These are phyloP conservation scores for Brienomyrus brachyistius DNA, from an alignment of 2,113 vertebrate genomes.

Conservation along the genomic window DNA sequence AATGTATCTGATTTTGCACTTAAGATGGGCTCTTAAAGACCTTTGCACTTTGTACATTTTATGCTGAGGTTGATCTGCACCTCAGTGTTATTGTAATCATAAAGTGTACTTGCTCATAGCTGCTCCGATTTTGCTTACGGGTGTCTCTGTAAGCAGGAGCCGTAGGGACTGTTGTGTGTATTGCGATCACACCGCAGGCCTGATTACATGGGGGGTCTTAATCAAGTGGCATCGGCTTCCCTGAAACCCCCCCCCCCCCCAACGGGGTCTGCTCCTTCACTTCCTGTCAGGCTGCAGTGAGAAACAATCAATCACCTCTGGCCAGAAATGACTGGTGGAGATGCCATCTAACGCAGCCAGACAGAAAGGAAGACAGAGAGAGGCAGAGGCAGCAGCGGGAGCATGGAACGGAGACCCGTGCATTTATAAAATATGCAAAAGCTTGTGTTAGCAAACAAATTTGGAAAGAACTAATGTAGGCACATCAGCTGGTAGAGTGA, in stretches of 20 bases:
- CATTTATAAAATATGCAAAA: constrained; percentile 79
- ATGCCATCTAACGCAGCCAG: constrained; percentile 49
- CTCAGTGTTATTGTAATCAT: constrained; percentile 60
- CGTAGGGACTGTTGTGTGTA: constrained; percentile 42
- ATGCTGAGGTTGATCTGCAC: constrained; percentile 56
- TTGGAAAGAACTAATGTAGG: constrained; percentile 66
- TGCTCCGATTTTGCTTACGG: constrained; percentile 7
- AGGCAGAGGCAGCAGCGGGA: constrained; percentile 43
- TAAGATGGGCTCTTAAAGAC: constrained; percentile 52
- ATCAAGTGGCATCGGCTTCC: constrained; percentile 79
- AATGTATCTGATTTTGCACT: constrained; percentile 49
- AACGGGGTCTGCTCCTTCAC: constrained; percentile 80
- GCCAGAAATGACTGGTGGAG: constrained; percentile 58
- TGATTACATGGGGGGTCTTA: constrained; percentile 82
- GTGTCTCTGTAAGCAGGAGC: constrained; percentile 54
- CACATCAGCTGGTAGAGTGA: constrained; percentile 67
- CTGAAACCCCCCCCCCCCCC: constrained; percentile 51
- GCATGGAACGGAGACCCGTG: constrained; percentile 55
- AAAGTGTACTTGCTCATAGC: constrained; percentile 34
- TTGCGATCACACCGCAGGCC: constrained; percentile 57
- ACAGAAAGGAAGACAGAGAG: constrained; percentile 59
- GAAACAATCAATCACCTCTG: constrained; percentile 93
- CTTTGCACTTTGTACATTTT: constrained; percentile 50
- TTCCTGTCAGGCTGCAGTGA: constrained; percentile 77
- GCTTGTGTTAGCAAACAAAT: constrained; percentile 80